Evolutionary conservation across 2,797 vertebrate species (phyloP), one percentile per base, ranked within the genome.

Genomic region (Muraenolepis orangiensis): DNA sequence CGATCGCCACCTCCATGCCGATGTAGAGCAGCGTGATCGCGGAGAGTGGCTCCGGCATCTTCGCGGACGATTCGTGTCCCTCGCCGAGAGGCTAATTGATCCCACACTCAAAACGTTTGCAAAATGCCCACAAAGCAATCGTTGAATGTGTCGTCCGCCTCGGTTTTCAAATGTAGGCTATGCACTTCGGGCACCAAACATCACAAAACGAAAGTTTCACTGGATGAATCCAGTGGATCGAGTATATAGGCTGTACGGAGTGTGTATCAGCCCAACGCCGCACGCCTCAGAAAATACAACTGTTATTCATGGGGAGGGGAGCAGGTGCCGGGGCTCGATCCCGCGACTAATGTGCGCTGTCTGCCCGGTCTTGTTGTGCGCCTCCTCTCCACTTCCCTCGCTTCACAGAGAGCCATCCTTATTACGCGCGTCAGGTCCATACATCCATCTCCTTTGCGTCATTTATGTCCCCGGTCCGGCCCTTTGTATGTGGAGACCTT

Each of bases 1-100:
- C 96, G 6, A 99, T 97, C 85, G 95, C 86, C 78, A 98, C 95
- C 87, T 99, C 98, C 89, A 98, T 96, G 29, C 93, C 94, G 66
- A 98, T 97, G 89, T 99, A 99, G 77, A 95, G 90, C 68, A 86
- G 89, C 89, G 95, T 91, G 72, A 95, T 92, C 78, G 93, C 91
- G 0, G 93, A 86, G 79, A 94, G 87, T 69, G 88, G 57, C 64
- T 85, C 92, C 20, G 93, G 78, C 96, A 99, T 98, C 74, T 78
- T 91, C 31, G 74, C 79, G 57, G 78, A 20, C 69, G 34, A 70
- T n/a, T 31, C 3, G 1, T 72, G 79, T 76, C 77, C 77, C 75
- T 81, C 23, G 77, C 46, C 72, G 28, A 51, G 57, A 84, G 66
- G 0, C 3, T 23, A 66, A 74, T 1, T 23, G 38, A 72, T 76